Conservation (phyloP, 2,113 vertebrate species). For the Rousettus leschenaultii region DNA sequence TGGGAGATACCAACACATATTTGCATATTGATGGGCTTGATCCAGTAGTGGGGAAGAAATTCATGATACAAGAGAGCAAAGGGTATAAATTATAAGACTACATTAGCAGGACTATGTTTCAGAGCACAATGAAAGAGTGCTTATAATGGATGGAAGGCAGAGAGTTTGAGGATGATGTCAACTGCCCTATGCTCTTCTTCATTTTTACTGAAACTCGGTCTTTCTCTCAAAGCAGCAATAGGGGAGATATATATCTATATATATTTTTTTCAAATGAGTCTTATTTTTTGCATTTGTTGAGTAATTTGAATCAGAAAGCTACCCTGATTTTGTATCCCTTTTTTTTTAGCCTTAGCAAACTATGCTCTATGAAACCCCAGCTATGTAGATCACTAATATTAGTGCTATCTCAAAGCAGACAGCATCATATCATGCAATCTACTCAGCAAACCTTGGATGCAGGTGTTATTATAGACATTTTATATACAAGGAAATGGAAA, state of each 20-base stretch:
- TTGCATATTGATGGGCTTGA: neutral
- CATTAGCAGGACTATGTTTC: neutral
- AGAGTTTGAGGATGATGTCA: neutral
- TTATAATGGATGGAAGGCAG: neutral
- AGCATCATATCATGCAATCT: neutral
- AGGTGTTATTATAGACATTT: neutral
- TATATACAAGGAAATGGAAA: neutral
- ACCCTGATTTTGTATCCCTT: neutral
- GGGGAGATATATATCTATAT: neutral
- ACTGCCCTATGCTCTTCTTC: neutral
- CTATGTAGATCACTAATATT: neutral
- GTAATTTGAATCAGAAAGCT: neutral
- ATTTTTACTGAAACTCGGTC: neutral
- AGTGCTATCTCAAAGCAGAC: neutral
- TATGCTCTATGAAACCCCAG: neutral
- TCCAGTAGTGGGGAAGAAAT: neutral
- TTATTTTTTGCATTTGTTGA: conserved; percentile 1
- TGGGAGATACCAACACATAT: neutral
- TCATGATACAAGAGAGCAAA: neutral
- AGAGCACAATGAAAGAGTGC: neutral
- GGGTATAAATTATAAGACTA: neutral
- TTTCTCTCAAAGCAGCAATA: neutral
- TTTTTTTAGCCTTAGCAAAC: neutral
- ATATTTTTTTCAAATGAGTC: neutral
- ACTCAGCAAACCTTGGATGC: neutral